A percentile compares a stretch with the other conserved stretches of the same genome.
Evolutionary conservation across 2,888 invertebrate genomes (phyloP).

Genomic region (Callyntrura guangdongensis): DNA sequence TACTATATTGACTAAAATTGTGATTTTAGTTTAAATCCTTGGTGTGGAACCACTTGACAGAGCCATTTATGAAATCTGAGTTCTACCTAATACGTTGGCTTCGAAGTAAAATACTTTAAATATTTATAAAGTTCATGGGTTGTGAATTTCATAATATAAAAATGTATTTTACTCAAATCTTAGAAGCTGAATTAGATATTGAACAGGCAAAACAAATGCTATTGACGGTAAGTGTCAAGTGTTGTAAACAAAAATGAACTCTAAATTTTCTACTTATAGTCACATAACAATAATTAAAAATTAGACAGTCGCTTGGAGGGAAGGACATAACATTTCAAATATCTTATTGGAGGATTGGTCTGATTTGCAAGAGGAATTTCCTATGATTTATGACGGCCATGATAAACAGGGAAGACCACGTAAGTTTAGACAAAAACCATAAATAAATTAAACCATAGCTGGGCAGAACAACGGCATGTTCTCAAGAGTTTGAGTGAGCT

Average conservation of each 20-base stretch:
- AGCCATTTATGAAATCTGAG: slow-evolving; percentile 43
- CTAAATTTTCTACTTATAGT: neutral
- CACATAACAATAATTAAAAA: neutral
- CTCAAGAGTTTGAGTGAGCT: too few species aligned
- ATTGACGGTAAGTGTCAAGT: neutral
- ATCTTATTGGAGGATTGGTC: slow-evolving; percentile 32
- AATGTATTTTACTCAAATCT: neutral
- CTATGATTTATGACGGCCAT: slow-evolving; percentile 13
- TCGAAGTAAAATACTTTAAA: too few species aligned
- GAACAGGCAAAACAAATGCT: slow-evolving; percentile 1
- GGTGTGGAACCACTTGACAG: neutral
- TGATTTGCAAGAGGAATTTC: slow-evolving; percentile 13
- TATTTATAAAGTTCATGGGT: neutral
- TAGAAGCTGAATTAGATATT: slow-evolving; percentile 34
- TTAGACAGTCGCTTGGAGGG: slow-evolving; percentile 45
- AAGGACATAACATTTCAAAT: slow-evolving; percentile 26
- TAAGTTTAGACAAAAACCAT: too few species aligned
- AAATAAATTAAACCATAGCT: too few species aligned
- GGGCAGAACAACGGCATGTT: too few species aligned
- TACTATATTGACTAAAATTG: too few species aligned
- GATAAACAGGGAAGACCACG: slow-evolving; percentile 59
- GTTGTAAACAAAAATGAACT: too few species aligned
- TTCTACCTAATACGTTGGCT: slow-evolving; percentile 59
- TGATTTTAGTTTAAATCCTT: slow-evolving; percentile 41
- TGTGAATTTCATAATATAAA: neutral